Evolutionary conservation across 2,888 invertebrate genomes (phyloP), one percentile per base, ranked within the genome.

Genomic region (Phalera bucephala): DNA sequence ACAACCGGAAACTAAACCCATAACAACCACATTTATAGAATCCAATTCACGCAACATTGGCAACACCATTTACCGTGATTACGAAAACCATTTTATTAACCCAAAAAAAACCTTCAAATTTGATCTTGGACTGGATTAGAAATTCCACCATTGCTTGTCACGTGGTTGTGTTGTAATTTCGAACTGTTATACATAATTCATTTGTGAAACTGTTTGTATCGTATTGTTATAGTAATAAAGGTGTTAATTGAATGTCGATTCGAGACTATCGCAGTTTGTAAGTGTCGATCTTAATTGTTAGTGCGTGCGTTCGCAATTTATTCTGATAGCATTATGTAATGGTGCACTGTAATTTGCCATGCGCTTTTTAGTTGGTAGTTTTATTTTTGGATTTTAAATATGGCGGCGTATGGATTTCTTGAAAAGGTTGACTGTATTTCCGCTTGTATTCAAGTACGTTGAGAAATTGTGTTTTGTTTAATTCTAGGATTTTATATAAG

Each of bases 61-160:
- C 27, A 27, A 27, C 34, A 31, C 25, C 30, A 26, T 14, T 37
- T 33, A 41, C 33, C 39, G 36, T 34, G 28, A 39, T 59, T 59
- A 36, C 52, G 54, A 57, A 54, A 53, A 47, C 42, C 20, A 40
- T 46, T 50, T 8, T 44, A 43, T 42, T 44, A 44, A 44, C 37
- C 42, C 40, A 29, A 41, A 46, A 43, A 56, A 68, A 64, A 33
- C 72, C 71, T 69, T 72, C 64, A 30, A 28, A 33, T 40, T 33
- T 58, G 69, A 48, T 71, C 72, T 72, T 72, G 72, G 62, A 57
- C 68, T 62, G 61, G 63, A 68, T 69, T 65, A 59, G 47, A 27
- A 50, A 40, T 59, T 50, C 45, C 53, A 51, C 46, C 57, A 56
- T 53, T 50, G 57, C 31, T 37, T 36, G 30, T 42, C 55, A 52